Base-by-base conservation (phyloP, 2,888 invertebrate species). In the Eupeodes luniger region DNA sequence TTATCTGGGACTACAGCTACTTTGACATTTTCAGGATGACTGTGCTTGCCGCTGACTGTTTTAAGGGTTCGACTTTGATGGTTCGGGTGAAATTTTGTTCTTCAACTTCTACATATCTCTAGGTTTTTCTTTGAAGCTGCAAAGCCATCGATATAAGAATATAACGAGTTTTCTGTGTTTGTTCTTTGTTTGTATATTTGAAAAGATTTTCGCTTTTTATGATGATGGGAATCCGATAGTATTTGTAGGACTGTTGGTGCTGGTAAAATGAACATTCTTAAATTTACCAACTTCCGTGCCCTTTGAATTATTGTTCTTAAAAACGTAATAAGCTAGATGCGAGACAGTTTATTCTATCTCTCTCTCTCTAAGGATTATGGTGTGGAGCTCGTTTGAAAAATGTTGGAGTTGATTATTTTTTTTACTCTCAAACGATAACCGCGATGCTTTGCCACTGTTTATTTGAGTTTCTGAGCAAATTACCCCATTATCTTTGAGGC, bases 61-160 rank as follows among this genome's bases (percentile, higher is more conserved):
- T 61, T 16, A 0, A 14, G 36, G 27, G 36, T 27, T 9, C 4
- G 2, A 4, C 16, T 53, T 16, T 16, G 1, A 0, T n/a, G 72
- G 57, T 59, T 47, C 59, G 16, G 72, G 78, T 53, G 62, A 47
- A 57, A 69, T 64, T 57, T 51, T 79, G 64, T 86, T 86, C 70
- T 59, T 61, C 55, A 77, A 40, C 75, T 34, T 81, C 72, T 53
- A n/a, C n/a, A n/a, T n/a, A 53, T 77, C 66, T 72, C 77, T 72
- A 84, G 84, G 76, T 70, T 80, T 80, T 80, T 80, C 79, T 70
- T 70, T 27, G 44, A 70, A 57, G 70, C 70, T 83, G 80, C 70
- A 61, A 80, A 66, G 70, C 76, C 84, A 87, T 87, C 84, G 84
- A 87, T 84, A 87, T 84, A 84, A 84, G 84, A 76, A 83, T 84